phyloP scores from a whole-genome alignment of 2,797 vertebrate genomes.

The Sphenopsis melanotis region DNA sequence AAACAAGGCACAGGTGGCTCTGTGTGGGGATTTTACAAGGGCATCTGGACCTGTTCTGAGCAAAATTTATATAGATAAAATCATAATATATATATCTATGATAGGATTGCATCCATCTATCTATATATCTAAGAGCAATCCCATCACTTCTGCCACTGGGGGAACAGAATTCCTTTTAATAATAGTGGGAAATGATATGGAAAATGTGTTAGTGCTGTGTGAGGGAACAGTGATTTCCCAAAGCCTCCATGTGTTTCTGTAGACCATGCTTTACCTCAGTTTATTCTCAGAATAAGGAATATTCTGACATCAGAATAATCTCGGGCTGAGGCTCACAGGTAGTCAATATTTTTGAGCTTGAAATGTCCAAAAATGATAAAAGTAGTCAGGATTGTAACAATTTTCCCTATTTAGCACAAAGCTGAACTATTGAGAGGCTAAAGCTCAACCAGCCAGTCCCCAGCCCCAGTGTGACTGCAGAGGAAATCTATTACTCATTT shows the following conservation, averaged over 20 bases:
- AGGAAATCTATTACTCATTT: constrained; percentile 57
- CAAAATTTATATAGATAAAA: background rate
- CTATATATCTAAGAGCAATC: background rate
- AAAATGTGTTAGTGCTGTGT: background rate
- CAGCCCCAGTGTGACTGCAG: background rate
- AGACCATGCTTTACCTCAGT: background rate
- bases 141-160: background rate
- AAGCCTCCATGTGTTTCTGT: background rate
- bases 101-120: background rate
- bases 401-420: background rate
- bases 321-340: background rate
- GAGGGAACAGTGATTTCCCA: background rate
- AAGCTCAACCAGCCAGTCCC: background rate
- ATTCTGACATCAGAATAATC: background rate
- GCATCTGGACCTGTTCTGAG: background rate
- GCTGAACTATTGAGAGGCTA: background rate
- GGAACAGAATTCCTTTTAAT: background rate
- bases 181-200: background rate
- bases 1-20: constrained; percentile 27
- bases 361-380: background rate
- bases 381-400: background rate
- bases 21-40: background rate
- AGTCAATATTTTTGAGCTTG: background rate
- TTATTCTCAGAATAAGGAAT: background rate
- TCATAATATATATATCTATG: background rate